phyloP scores from a whole-genome alignment of 2,888 invertebrate species.

The Platerodrilus igneus region DNA sequence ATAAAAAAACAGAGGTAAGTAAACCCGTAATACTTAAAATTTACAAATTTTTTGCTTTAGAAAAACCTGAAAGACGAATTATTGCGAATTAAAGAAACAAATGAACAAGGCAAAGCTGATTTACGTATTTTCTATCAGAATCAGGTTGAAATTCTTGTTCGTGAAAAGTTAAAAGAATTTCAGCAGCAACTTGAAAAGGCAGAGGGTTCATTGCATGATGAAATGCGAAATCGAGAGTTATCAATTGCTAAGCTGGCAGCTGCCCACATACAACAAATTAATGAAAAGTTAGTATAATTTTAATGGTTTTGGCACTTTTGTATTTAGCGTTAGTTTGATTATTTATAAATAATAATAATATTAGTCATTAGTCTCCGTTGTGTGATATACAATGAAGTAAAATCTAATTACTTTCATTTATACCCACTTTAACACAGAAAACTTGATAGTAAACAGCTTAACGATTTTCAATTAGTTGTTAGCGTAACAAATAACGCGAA shows the following conservation, averaged over 20 bases:
- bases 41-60: slow-evolving; percentile 36
- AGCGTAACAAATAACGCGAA: too few species aligned
- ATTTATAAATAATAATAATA: too few species aligned
- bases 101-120: slow-evolving; percentile 63
- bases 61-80: slow-evolving; percentile 46
- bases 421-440: too few species aligned
- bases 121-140: slow-evolving; percentile 73
- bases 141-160: slow-evolving; percentile 73
- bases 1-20: slow-evolving; percentile 41
- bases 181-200: slow-evolving; percentile 68
- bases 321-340: too few species aligned
- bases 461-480: too few species aligned
- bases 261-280: slow-evolving; percentile 65
- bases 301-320: background rate
- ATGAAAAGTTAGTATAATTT: slow-evolving; percentile 55
- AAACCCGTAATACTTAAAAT: slow-evolving; percentile 7
- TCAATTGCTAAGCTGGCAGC: slow-evolving; percentile 66
- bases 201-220: slow-evolving; percentile 59
- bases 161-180: slow-evolving; percentile 72
- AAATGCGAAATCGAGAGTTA: slow-evolving; percentile 61
- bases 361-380: too few species aligned
- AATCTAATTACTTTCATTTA: too few species aligned
- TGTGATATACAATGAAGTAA: too few species aligned
- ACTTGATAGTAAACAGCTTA: too few species aligned
- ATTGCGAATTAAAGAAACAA: slow-evolving; percentile 48